Evolutionary conservation across 2,113 vertebrate species (phyloP), one percentile per base, ranked within the genome.

Genomic region (Lonchura striata): DNA sequence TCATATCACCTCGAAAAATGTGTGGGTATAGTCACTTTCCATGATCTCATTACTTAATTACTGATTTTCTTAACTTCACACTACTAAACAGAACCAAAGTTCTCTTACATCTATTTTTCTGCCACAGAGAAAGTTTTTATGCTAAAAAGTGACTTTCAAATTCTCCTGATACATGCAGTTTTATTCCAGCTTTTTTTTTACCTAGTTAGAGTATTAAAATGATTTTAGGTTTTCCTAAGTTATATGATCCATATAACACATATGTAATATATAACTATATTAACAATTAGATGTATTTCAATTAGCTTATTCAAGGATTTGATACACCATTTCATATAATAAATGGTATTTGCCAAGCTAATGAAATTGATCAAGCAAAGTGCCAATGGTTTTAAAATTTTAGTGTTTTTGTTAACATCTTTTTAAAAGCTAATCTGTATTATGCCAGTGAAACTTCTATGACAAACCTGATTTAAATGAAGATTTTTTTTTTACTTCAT

Each of bases 11-110:
- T 90, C 12, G 0, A 92, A 96, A 95, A 97, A 95, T 94, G 86
- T 80, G 70, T 84, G 71, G 74, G 30, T 82, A 97, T 72, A 90
- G 60, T 95, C 94, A 91, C 96, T 95, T 97, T 95, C 95, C 86
- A 92, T 88, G 69, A 93, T 86, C 52, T 94, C 76, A 56, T 64
- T 64, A 83, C 16, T 70, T 83, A 78, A 81, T 65, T 49, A 42
- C 75, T 41, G 50, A 27, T 92, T 87, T 69, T 68, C 37, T 49
- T 94, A 79, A 79, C 79, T 88, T 93, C 63, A 80, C 11, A 15
- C 27, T 88, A 19, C 57, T 72, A 83, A 87, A 15, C 8, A 75
- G n/a, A 91, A 50, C 12, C 57, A 80, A 86, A 93, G n/a, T 57
- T 84, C 39, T 69, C 37, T 60, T 83, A 19, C 16, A 41, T 31